A percentile compares a stretch with the other conserved stretches of the same genome.
These are phyloP conservation scores for Semaprochilodus insignis DNA, from an alignment of 2,797 vertebrate species.

Conservation along the genomic window DNA sequence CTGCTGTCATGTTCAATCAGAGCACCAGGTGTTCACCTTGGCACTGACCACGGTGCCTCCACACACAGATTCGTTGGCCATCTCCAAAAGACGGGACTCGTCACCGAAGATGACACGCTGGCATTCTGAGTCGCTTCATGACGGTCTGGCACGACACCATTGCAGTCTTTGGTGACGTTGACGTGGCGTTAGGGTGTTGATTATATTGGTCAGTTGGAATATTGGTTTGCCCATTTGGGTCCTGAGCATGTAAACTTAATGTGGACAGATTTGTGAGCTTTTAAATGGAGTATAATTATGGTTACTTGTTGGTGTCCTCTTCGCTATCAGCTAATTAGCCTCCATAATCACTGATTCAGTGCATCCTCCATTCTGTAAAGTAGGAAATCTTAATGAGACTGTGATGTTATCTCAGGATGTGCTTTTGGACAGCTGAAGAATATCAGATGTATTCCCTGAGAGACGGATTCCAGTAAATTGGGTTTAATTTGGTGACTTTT, in stretches of 20 bases:
- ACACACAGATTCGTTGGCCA: too few relatives aligned
- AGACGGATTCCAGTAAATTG: not conserved
- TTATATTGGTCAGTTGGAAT: too few relatives aligned
- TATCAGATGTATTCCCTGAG: not conserved
- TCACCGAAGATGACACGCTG: too few relatives aligned
- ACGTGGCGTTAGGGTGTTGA: too few relatives aligned
- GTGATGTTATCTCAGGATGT: not conserved
- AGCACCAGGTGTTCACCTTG: too few relatives aligned
- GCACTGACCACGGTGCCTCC: too few relatives aligned
- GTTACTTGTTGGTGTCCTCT: not conserved
- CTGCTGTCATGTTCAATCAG: too few relatives aligned
- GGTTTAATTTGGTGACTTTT: not conserved
- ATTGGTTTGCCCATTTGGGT: not conserved
- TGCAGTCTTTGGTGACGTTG: too few relatives aligned
- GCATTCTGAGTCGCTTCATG: too few relatives aligned
- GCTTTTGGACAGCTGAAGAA: not conserved
- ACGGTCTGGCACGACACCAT: too few relatives aligned
- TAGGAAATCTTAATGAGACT: not conserved
- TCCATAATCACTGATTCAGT: not conserved
- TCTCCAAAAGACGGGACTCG: too few relatives aligned
- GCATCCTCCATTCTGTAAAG: not conserved
- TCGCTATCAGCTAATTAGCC: not conserved
- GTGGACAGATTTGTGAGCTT: not conserved
- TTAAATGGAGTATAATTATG: not conserved
- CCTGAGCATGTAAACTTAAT: not conserved